These are phyloP conservation scores for Barbus barbus DNA, from an alignment of 2,113 vertebrate species.

Conservation along the genomic window DNA sequence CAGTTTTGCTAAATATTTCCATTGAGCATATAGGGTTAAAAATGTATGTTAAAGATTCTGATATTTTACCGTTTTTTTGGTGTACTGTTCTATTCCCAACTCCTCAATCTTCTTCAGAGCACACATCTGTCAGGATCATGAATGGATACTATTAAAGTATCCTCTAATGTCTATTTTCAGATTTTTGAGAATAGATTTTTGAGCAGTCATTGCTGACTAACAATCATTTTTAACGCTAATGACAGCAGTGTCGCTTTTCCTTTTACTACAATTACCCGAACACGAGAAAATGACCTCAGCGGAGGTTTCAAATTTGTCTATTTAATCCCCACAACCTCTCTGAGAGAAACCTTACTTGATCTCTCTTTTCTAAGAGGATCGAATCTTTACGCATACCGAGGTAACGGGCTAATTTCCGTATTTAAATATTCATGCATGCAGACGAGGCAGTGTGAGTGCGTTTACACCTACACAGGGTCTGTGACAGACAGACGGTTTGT, in stretches of 20 bases:
- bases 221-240: constrained; percentile 11
- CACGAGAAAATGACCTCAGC: background rate
- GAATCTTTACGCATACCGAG: constrained; percentile 47
- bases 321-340: constrained; percentile 25
- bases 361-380: constrained; percentile 35
- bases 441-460: constrained; percentile 44
- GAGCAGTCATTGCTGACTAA: background rate
- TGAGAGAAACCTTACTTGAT: constrained; percentile 36
- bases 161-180: background rate
- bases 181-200: no score
- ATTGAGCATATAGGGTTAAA: background rate
- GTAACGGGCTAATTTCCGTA: constrained; percentile 57
- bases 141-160: constrained; percentile 5
- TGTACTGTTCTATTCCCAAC: background rate
- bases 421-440: constrained; percentile 70
- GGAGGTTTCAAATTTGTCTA: constrained; percentile 5
- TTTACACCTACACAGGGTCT: constrained; percentile 67
- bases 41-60: background rate
- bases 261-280: background rate
- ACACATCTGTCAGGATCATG: background rate
- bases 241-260: background rate
- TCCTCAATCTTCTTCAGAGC: background rate
- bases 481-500: constrained; percentile 68
- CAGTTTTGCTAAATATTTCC: background rate
- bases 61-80: background rate